Evolutionary conservation across 2,888 invertebrate species (phyloP).

Genomic region (Pilophorus perplexus): DNA sequence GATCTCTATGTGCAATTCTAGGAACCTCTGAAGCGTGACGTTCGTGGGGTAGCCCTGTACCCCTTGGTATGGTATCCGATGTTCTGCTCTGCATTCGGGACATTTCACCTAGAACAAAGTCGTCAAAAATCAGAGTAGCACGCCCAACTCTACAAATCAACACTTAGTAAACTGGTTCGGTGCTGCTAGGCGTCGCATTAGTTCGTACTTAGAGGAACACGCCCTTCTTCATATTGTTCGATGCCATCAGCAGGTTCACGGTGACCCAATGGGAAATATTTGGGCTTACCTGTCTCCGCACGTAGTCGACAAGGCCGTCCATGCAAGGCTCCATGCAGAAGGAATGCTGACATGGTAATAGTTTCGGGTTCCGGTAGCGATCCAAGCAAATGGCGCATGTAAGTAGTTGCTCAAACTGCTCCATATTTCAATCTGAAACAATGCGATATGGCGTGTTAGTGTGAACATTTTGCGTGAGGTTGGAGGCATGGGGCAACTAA

Average conservation of each 20-base stretch:
- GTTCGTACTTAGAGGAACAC: no score
- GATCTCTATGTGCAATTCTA: constrained; percentile 90
- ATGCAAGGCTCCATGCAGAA: constrained; percentile 99
- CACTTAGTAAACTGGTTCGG: no score
- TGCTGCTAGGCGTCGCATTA: no score
- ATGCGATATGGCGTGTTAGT: no score
- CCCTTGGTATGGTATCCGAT: constrained; percentile 92
- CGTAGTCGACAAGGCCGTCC: constrained; percentile 94
- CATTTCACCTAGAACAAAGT: constrained; percentile 70
- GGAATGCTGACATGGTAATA: constrained; percentile 98
- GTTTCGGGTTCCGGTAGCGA: constrained; percentile 94
- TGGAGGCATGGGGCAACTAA: no score
- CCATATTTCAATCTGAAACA: constrained; percentile 59
- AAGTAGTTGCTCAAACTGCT: constrained; percentile 94
- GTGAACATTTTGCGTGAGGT: no score
- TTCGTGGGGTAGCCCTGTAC: constrained; percentile 93
- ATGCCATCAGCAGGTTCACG: no score
- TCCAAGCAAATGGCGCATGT: constrained; percentile 98
- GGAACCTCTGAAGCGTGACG: constrained; percentile 89
- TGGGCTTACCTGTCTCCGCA: constrained; percentile 81
- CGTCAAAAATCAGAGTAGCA: no score
- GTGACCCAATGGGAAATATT: no score
- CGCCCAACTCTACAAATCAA: no score
- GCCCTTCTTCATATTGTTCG: no score
- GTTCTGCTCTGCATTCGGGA: constrained; percentile 96